These are phyloP conservation scores for Sycophaga agraensis DNA, from an alignment of 1,140 invertebrate genomes.

Conservation along the genomic window DNA sequence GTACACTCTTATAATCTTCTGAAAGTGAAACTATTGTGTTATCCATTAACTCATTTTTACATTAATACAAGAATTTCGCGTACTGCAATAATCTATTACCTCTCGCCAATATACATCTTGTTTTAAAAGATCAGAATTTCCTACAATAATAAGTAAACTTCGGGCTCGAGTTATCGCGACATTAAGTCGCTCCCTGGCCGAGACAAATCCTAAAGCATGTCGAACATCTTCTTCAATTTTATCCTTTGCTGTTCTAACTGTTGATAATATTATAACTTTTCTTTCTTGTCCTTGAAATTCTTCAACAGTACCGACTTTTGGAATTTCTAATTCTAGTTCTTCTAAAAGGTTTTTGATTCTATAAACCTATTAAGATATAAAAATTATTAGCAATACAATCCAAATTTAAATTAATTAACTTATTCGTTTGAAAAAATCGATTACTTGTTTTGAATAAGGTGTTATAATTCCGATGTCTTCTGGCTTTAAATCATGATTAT, in stretches of 20 bases:
- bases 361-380: conserved; percentile 61
- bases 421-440: background rate
- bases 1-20: no score
- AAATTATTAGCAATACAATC: background rate
- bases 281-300: conserved; percentile 95
- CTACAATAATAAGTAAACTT: conserved; percentile 76
- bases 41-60: no score
- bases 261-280: conserved; percentile 82
- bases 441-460: conserved; percentile 83
- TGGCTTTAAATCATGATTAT: conserved; percentile 63
- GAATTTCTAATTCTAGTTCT: conserved; percentile 65
- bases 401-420: background rate
- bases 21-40: no score
- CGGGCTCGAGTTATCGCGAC: conserved; percentile 84
- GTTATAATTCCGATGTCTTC: conserved; percentile 90
- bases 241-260: conserved; percentile 69
- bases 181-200: conserved; percentile 77
- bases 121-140: conserved; percentile 75
- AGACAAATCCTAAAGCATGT: conserved; percentile 74
- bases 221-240: conserved; percentile 60
- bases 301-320: conserved; percentile 91
- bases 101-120: conserved; percentile 72
- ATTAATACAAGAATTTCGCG: conserved; percentile 1
- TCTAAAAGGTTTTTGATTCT: conserved; percentile 71
- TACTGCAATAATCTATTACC: conserved; percentile 64